A percentile compares a stretch with the other conserved stretches of the same genome.
Conservation (phyloP, 2,797 vertebrate genomes). For the Gymnoscopelus braueri region DNA sequence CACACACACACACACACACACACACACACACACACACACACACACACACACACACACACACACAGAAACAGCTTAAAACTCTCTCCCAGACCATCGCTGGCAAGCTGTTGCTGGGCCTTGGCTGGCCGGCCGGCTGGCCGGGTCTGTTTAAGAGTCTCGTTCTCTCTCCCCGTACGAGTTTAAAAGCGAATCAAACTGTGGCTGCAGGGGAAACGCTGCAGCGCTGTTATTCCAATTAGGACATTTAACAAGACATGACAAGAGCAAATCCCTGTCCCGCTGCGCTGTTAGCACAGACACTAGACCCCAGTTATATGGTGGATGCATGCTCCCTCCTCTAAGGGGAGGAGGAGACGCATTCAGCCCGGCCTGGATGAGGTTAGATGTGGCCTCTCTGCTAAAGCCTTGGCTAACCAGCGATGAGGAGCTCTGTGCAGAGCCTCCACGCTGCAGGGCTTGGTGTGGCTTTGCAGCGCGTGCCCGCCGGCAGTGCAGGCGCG, state of each 20-base stretch:
- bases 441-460: conserved; percentile 25
- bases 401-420: conserved; percentile 26
- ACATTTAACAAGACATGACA: conserved; percentile 36
- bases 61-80: conserved; percentile 14
- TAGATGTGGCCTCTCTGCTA: conserved; percentile 25
- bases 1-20: conserved; percentile 3
- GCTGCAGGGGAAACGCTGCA: conserved; percentile 12
- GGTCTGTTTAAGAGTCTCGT: conserved; percentile 7
- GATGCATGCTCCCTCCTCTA: too few species aligned
- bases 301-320: too few species aligned
- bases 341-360: conserved; percentile 1
- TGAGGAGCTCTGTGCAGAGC: conserved; percentile 25
- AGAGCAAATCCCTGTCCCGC: conserved; percentile 10
- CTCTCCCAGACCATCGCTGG: conserved; percentile 31
- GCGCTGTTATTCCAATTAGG: conserved; percentile 29
- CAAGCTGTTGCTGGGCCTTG: conserved; percentile 63
- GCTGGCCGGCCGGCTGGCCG: not conserved
- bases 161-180: not conserved
- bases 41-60: conserved; percentile 21
- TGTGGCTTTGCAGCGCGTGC: conserved; percentile 36
- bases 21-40: conserved; percentile 18
- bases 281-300: conserved; percentile 28
- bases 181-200: conserved; percentile 25
- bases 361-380: conserved; percentile 19
- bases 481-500: conserved; percentile 19